Evolutionary conservation across 2,113 vertebrate genomes (phyloP), one percentile per base, ranked within the genome.

Genomic region (Tursiops truncatus): DNA sequence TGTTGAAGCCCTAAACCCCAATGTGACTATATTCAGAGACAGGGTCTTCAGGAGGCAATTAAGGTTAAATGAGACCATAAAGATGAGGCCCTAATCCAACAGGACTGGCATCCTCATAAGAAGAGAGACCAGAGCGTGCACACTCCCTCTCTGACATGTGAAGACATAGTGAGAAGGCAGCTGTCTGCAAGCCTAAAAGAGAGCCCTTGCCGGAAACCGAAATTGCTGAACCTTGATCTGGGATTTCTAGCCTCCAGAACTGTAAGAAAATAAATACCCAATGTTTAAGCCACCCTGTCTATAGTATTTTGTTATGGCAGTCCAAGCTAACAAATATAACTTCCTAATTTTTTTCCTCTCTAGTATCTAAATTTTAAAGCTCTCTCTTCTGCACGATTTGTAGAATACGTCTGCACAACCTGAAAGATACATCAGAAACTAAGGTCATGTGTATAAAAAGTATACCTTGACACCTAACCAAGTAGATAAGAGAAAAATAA

Each of bases 401-500:
- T 23, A 86, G 44, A 84, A 15, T 33, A 77, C 47, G 38, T 67
- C 33, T 85, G 26, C 2, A 53, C 21, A 94, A 94, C 13, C 85
- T 85, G 26, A 47, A 80, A 41, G 56, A 41, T 53, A 41, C 4
- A 91, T 67, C 38, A 79, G 63, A 74, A 81, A 79, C 20, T 44
- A 86, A 81, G n/a, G 79, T 6, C 23, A 76, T 28, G 0, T 53
- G 28, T 73, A 44, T 50, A 91, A 94, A 96, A 93, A 65, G 28
- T 36, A 95, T 10, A 76, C 18, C 26, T 31, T 90, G 93, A 94
- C 25, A 94, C 56, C 17, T 94, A 90, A 92, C 11, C 28, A 41
- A 91, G 26, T 28, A 85, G 68, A 63, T 10, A 88, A 56, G 33
- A 79, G n/a, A 88, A 93, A 94, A 97, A 60, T 50, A 86, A 77